Base-by-base conservation (phyloP, 2,113 vertebrate genomes). In the Tetraodon nigroviridis region DNA sequence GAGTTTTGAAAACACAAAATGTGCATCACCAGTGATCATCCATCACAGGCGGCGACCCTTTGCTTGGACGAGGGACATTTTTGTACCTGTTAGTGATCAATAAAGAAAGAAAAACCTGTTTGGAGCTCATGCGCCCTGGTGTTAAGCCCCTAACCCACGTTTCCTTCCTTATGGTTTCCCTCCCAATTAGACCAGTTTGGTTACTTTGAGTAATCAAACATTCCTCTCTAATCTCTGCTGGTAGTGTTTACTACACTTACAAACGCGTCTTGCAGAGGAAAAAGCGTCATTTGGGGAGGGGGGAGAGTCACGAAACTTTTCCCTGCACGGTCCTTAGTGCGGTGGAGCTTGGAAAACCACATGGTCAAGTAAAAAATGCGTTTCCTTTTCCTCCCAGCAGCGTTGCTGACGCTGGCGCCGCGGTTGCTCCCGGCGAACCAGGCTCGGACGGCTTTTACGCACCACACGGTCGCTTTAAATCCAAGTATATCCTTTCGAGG, bases 111-210 rank as follows among this genome's bases (percentile, higher is more conserved):
- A 29, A 6, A 13, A 55, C 2, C 22, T 24, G 13, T 40, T 59
- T 64, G 15, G 32, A 27, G 14, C 4, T 16, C 47, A 57, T 21
- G 56, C 18, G 7, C 6, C 6, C 17, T 48, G 73, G 84, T 82
- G 82, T 73, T 67, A 78, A 20, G 55, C 75, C 81, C 46, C 18
- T 19, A 6, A 48, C 42, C 15, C 72, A 52, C 74, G 55, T 42
- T 66, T 11, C 32, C 32, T 10, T 10, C 32, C 11, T 37, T 37
- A 11, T 12, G 6, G 2, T 10, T 37, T 2, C 32, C 12, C 12
- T 37, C 32, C 32, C 11, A 12, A 10, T 37, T 37, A 37, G 1
- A 37, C 2, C 32, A 37, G 32, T 10, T 10, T 12, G 32, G 12
- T 37, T 37, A 37, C 32, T 37, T 37, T 27, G 24, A 6, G 24